A percentile compares a stretch with the other conserved stretches of the same genome.
Evolutionary conservation across 2,888 invertebrate species (phyloP).

Genomic region (Nephrotoma flavescens): DNA sequence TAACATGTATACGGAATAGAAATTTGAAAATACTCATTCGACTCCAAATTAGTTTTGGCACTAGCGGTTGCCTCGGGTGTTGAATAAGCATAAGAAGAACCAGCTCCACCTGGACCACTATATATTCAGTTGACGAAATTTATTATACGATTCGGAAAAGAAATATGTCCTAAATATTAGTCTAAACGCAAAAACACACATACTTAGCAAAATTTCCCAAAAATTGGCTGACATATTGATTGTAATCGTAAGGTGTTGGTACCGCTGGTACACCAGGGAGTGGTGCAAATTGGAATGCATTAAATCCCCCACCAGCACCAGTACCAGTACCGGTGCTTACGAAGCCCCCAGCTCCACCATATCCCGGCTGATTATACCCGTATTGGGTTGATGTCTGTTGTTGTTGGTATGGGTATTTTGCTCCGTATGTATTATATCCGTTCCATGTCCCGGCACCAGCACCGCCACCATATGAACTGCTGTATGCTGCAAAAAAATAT

Average conservation of each 20-base stretch:
- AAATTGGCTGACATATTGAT: conserved; percentile 10
- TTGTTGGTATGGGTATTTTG: background rate
- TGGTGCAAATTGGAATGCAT: conserved; percentile 6
- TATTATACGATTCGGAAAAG: background rate
- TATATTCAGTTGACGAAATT: background rate
- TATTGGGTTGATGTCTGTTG: background rate
- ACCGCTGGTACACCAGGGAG: conserved; percentile 7
- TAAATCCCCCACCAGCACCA: conserved; percentile 4
- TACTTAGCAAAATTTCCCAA: conserved; percentile 12
- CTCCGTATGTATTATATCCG: background rate
- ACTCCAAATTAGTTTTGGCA: conserved; percentile 7
- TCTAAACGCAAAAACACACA: background rate
- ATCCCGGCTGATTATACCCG: background rate
- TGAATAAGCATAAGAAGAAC: conserved; percentile 7
- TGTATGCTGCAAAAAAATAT: background rate
- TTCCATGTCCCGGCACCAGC: background rate
- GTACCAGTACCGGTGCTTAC: background rate
- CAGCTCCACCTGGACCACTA: conserved; percentile 3
- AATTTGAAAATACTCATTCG: conserved; percentile 6
- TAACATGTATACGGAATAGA: background rate
- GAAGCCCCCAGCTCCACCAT: background rate
- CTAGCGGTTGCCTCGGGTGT: conserved; percentile 8
- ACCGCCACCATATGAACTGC: background rate
- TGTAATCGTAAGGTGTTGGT: conserved; percentile 8
- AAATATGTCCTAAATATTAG: background rate